Evolutionary conservation across 2,888 invertebrate genomes (phyloP).

Genomic region (Plusia festucae): DNA sequence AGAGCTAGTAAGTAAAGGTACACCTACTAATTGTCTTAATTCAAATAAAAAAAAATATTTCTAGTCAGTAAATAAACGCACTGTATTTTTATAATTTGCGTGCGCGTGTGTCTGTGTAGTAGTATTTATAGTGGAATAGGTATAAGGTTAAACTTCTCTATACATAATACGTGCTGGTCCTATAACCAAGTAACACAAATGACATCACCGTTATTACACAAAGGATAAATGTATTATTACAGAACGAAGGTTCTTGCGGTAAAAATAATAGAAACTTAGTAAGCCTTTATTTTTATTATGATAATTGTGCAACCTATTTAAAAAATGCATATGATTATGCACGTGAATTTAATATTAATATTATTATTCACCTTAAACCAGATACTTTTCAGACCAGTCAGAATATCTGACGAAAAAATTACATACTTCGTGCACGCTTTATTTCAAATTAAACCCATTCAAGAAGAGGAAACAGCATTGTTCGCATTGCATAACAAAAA

Average conservation of each 20-base stretch:
- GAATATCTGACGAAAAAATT: not conserved
- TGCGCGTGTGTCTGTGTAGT: conserved; percentile 34
- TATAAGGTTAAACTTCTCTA: conserved; percentile 40
- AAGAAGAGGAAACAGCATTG: not conserved
- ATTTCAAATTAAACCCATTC: not conserved
- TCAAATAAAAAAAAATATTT: too few relatives aligned
- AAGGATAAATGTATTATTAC: conserved; percentile 37
- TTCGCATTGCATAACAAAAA: not conserved
- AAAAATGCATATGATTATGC: not conserved
- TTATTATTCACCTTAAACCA: not conserved
- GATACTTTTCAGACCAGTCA: not conserved
- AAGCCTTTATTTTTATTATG: conserved; percentile 16
- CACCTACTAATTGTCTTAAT: too few relatives aligned
- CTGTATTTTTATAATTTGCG: not conserved
- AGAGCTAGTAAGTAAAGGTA: too few relatives aligned
- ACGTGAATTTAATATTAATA: not conserved
- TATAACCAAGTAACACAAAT: conserved; percentile 55
- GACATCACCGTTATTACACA: conserved; percentile 41
- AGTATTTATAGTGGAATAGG: conserved; percentile 15
- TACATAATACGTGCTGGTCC: conserved; percentile 28
- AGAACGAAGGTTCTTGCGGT: conserved; percentile 17
- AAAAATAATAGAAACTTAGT: not conserved
- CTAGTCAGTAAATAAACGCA: too few relatives aligned
- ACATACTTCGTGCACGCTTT: not conserved
- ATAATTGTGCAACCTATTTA: not conserved